A percentile compares a stretch with the other conserved stretches of the same genome.
phyloP scores from a whole-genome alignment of 2,113 vertebrate genomes.

The Hippopotamus amphibius region DNA sequence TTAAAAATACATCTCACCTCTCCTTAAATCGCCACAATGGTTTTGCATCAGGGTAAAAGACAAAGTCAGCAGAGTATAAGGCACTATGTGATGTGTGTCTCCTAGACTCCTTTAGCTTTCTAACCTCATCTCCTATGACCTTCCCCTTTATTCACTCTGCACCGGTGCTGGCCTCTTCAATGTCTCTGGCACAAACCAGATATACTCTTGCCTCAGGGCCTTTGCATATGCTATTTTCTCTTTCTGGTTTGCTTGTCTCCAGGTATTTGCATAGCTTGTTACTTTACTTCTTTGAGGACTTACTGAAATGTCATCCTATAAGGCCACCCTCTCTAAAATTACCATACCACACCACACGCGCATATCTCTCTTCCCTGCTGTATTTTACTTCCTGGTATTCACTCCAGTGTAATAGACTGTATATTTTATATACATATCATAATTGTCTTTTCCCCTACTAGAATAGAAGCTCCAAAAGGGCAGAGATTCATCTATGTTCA shows the following conservation, averaged over 20 bases:
- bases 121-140: background rate
- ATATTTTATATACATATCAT: background rate
- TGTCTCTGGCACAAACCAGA: background rate
- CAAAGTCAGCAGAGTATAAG: background rate
- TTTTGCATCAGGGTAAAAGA: constrained; percentile 17
- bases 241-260: background rate
- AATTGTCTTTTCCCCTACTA: background rate
- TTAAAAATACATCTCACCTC: background rate
- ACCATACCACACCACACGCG: rapidly evolving
- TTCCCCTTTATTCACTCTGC: background rate
- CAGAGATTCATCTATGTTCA: background rate
- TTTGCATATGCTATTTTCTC: background rate
- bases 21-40: background rate
- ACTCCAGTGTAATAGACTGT: background rate
- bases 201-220: background rate
- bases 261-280: background rate
- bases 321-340: background rate
- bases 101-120: background rate
- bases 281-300: background rate
- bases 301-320: background rate
- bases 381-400: background rate
- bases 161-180: background rate
- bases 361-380: background rate
- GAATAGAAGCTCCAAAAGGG: background rate
- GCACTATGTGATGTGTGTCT: background rate